phyloP scores from a whole-genome alignment of 2,797 vertebrate species.

The Rhabdomys pumilio region DNA sequence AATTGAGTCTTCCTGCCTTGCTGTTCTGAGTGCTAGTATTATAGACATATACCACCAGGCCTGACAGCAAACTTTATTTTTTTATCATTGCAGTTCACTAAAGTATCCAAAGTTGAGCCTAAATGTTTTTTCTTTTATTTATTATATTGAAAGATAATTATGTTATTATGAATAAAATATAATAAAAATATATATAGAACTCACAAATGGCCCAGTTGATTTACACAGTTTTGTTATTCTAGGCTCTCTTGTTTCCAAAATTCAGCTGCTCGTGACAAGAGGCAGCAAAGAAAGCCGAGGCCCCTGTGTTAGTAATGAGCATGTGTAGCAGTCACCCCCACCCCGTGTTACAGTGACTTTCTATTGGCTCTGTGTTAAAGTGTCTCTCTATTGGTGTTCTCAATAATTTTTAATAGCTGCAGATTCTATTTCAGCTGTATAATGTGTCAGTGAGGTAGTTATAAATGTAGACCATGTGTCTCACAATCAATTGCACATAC shows the following conservation, averaged over 20 bases:
- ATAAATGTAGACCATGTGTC: not conserved
- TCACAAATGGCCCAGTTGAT: constrained; percentile 13
- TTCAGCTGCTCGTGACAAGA: not conserved
- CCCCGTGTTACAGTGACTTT: not conserved
- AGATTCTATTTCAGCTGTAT: constrained; percentile 32
- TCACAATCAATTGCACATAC: not conserved
- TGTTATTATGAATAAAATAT: constrained; percentile 6
- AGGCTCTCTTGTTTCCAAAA: not conserved
- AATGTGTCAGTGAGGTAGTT: not conserved
- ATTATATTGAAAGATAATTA: not conserved
- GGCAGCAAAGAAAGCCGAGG: not conserved
- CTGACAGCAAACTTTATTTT: not conserved
- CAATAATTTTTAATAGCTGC: constrained; percentile 11
- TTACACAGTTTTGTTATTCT: not conserved
- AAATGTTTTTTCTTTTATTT: not conserved
- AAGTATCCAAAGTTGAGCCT: constrained; percentile 14
- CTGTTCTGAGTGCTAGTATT: not conserved
- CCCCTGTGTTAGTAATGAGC: not conserved
- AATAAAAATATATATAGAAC: constrained; percentile 37
- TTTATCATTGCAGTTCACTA: not conserved
- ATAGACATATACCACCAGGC: not conserved
- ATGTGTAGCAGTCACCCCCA: not conserved
- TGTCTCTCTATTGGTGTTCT: not conserved
- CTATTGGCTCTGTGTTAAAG: not conserved
- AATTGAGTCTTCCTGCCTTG: not conserved